Evolutionary conservation across 2,888 invertebrate genomes (phyloP), one percentile per base, ranked within the genome.

Genomic region (Drosophila greeni): DNA sequence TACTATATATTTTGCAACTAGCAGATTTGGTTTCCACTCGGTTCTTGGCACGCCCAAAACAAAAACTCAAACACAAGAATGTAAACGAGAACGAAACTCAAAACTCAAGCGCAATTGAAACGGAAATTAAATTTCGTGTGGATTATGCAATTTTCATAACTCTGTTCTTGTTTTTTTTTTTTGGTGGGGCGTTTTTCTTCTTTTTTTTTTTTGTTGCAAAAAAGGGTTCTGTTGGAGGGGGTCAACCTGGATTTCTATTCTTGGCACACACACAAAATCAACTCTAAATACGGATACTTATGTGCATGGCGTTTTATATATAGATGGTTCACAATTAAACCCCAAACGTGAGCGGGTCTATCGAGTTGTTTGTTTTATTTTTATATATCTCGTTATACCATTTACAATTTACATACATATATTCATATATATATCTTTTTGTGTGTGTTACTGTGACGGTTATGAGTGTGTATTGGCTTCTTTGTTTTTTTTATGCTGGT

Each of bases 1-100:
- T 39, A 40, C 2, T 8, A 24, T 42, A 24, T n/a, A 11, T 16
- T 24, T 42, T 42, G 42, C 42, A 42, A 42, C 58, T 82, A 75
- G 68, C 61, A 93, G 93, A 93, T 94, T 94, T 94, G 94, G 94
- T 94, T 94, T 94, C 93, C 93, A 93, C 91, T 92, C 91, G 92
- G 92, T 90, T 91, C 91, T 70, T 45, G 75, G 90, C 91, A 90
- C 91, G 91, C 91, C 91, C 72, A 73, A 78, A 73, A 74, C 52
- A 67, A 60, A 67, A 58, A 52, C 47, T 51, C 51, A 65, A 65
- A 66, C 52, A 51, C 26, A 56, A 51, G 62, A 57, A 60, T 33
- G n/a, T 42, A 24, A 24, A 42, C 24, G 24, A 48, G 24, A 47
- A 56, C 36, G 20, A 51, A 23, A 62, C 58, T 60, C 36, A 43